Evolutionary conservation across 2,797 vertebrate genomes (phyloP).

Genomic region (Crenuchus spilurus): DNA sequence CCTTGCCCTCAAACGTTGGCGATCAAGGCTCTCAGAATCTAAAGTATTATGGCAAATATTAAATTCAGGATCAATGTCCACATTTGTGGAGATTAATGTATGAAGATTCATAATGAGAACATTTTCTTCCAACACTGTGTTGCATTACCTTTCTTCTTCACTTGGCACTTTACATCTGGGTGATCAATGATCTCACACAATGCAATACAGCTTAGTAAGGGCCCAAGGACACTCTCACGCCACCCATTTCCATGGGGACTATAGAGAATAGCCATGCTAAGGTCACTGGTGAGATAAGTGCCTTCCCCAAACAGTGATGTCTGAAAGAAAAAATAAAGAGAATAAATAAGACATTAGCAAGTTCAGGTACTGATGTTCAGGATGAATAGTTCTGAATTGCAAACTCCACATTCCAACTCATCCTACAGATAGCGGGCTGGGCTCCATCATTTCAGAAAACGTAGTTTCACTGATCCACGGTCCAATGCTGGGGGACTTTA

Average conservation of each 20-base stretch:
- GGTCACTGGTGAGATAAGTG: slow-evolving; percentile 97
- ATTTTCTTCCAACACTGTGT: neutral
- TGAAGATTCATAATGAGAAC: neutral
- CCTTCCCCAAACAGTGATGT: slow-evolving; percentile 97
- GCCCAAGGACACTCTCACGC: slow-evolving; percentile 85
- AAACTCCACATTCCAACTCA: too few relatives aligned
- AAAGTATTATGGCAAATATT: slow-evolving; percentile 4
- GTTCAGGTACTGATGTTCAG: too few relatives aligned
- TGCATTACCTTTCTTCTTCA: slow-evolving; percentile 90
- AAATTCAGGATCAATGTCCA: neutral
- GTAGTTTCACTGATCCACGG: too few relatives aligned
- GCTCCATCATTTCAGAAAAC: too few relatives aligned
- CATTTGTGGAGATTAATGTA: neutral
- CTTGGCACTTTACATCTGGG: slow-evolving; percentile 96
- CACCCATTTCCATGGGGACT: slow-evolving; percentile 92
- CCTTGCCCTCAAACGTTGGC: slow-evolving; percentile 87
- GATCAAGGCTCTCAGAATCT: slow-evolving; percentile 92
- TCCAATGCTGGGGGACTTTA: too few relatives aligned
- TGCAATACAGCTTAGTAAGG: slow-evolving; percentile 92
- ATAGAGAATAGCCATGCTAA: slow-evolving; percentile 96
- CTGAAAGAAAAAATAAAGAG: slow-evolving; percentile 76
- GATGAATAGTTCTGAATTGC: too few relatives aligned
- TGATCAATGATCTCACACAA: slow-evolving; percentile 97
- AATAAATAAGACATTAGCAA: too few relatives aligned
- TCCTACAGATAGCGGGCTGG: too few relatives aligned